Percentiles rank a stretch among this genome's conserved stretches.
Conservation (phyloP, 2,797 vertebrate genomes). For the Alectoris magna region DNA sequence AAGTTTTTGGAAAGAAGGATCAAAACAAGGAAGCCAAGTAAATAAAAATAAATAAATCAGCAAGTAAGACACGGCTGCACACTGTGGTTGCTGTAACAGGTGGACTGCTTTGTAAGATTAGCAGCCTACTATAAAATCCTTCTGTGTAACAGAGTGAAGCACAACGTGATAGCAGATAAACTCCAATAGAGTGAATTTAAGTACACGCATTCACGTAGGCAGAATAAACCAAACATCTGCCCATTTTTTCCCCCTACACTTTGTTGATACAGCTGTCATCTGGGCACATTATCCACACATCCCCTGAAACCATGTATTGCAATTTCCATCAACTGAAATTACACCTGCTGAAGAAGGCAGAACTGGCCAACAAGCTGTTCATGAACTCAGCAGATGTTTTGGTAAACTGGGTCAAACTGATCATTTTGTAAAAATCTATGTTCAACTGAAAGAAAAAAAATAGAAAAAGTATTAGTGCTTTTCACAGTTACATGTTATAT, state of each 20-base stretch:
- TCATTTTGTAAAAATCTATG: not conserved
- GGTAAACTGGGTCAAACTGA: not conserved
- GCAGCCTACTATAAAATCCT: constrained; percentile 68
- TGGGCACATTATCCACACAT: constrained; percentile 63
- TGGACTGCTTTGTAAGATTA: constrained; percentile 55
- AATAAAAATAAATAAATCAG: not conserved
- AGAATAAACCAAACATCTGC: constrained; percentile 78
- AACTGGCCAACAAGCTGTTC: constrained; percentile 1
- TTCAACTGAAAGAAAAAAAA: not conserved
- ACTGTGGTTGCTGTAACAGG: constrained; percentile 22
- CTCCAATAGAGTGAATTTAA: constrained; percentile 70
- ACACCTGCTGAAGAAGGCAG: constrained; percentile 57
- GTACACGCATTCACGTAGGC: constrained; percentile 65
- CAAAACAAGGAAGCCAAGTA: constrained; percentile 24
- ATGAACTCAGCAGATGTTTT: not conserved
- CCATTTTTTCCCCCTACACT: constrained; percentile 52
- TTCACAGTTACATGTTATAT: not conserved
- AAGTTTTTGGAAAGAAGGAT: constrained; percentile 14
- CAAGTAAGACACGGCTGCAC: not conserved
- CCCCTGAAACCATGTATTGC: constrained; percentile 64
- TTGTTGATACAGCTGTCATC: constrained; percentile 67
- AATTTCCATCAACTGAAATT: constrained; percentile 56
- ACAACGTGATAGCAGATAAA: constrained; percentile 61
- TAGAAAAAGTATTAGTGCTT: not conserved
- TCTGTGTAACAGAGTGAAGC: constrained; percentile 58